These are phyloP conservation scores for Cryptotis parvus DNA, from an alignment of 2,113 vertebrate genomes.

Conservation along the genomic window DNA sequence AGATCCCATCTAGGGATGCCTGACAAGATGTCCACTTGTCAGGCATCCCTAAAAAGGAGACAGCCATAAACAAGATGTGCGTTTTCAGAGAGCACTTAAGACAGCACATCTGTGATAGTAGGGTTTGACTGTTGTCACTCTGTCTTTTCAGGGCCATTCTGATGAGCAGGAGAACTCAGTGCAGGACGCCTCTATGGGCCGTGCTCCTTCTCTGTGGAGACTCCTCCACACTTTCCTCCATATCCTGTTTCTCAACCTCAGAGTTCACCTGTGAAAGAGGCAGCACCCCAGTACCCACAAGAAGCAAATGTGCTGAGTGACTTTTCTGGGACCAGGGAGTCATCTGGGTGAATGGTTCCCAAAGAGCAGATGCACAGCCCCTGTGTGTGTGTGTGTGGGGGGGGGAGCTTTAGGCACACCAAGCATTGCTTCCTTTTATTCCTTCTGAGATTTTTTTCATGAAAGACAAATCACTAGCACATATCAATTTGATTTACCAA, in stretches of 20 bases:
- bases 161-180: no score
- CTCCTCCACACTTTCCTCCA: no score
- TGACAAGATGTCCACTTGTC: not conserved
- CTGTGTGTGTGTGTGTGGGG: not conserved
- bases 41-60: not conserved
- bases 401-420: not conserved
- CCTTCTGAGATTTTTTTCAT: not conserved
- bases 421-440: not conserved
- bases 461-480: no score
- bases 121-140: no score
- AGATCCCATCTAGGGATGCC: no score
- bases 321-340: fast-evolving
- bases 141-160: no score
- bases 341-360: not conserved
- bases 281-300: not conserved
- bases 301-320: not conserved
- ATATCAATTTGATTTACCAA: no score
- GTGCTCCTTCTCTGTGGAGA: no score
- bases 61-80: not conserved
- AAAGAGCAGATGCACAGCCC: not conserved
- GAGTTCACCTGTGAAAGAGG: not conserved
- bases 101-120: not conserved
- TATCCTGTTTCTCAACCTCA: not conserved
- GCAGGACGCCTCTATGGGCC: no score
- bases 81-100: not conserved